Percentiles rank a stretch among this genome's conserved stretches.
phyloP scores from a whole-genome alignment of 2,113 vertebrate genomes.

The Hylia prasina region DNA sequence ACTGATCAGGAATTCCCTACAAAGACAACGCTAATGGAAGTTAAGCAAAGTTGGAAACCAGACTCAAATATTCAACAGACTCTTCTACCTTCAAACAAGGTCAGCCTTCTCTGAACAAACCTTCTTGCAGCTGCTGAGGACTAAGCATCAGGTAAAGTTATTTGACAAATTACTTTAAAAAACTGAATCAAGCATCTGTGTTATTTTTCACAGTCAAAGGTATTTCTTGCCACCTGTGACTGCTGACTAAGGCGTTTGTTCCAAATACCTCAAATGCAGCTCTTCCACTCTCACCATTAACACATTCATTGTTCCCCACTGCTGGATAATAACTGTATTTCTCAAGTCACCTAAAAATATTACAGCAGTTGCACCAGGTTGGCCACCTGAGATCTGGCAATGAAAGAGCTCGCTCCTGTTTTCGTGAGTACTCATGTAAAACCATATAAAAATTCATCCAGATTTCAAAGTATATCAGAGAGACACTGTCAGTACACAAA shows the following conservation, averaged over 20 bases:
- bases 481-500: slow-evolving; percentile 5
- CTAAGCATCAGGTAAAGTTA: background rate
- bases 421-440: slow-evolving; percentile 23
- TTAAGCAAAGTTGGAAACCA: background rate
- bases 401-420: slow-evolving; percentile 7
- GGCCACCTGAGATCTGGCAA: background rate
- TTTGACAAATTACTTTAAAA: background rate
- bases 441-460: slow-evolving; percentile 29
- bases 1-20: background rate
- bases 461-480: slow-evolving; percentile 33
- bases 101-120: background rate
- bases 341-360: slow-evolving; percentile 43
- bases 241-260: slow-evolving; percentile 40
- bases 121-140: background rate
- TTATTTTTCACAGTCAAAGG: slow-evolving; percentile 11
- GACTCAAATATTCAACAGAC: background rate
- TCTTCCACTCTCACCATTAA: slow-evolving; percentile 6
- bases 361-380: background rate
- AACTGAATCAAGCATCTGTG: background rate
- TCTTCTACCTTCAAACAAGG: background rate
- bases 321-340: slow-evolving; percentile 14
- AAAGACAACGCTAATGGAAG: background rate
- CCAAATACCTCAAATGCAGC: background rate
- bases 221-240: background rate
- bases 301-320: background rate